Conservation (phyloP, 1,140 invertebrate genomes). For the Monomorium pharaonis region DNA sequence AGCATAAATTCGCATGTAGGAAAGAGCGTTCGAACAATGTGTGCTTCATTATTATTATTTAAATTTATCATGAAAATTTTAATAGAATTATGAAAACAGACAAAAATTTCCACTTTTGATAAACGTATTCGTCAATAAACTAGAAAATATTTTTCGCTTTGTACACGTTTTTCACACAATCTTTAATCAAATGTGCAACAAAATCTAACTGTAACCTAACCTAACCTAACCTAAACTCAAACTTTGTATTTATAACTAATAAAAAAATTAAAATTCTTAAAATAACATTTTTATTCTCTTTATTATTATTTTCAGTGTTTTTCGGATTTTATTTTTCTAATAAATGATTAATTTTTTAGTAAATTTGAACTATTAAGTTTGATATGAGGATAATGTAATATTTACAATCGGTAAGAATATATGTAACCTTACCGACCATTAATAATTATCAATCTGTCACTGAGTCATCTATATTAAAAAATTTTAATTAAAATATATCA, state of each 20-base stretch:
- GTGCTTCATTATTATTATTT: constrained; percentile 25
- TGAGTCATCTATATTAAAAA: too few species aligned
- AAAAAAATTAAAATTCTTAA: neutral
- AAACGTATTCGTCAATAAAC: neutral
- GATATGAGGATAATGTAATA: neutral
- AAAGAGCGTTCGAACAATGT: neutral
- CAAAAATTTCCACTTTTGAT: neutral
- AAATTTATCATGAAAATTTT: neutral
- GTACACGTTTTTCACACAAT: neutral
- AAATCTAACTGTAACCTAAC: neutral
- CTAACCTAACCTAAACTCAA: constrained; percentile 8
- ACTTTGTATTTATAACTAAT: neutral
- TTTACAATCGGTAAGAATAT: neutral
- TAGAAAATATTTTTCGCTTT: neutral
- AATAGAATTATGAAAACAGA: neutral
- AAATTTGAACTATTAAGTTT: neutral
- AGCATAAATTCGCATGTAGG: neutral
- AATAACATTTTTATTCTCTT: neutral
- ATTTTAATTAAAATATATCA: too few species aligned
- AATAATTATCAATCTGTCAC: neutral
- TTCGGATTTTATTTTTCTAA: neutral
- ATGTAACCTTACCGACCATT: neutral
- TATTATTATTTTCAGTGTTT: neutral
- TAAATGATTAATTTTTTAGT: neutral
- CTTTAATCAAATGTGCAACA: neutral